phyloP scores from a whole-genome alignment of 2,888 invertebrate genomes.

The Acleris laterana region DNA sequence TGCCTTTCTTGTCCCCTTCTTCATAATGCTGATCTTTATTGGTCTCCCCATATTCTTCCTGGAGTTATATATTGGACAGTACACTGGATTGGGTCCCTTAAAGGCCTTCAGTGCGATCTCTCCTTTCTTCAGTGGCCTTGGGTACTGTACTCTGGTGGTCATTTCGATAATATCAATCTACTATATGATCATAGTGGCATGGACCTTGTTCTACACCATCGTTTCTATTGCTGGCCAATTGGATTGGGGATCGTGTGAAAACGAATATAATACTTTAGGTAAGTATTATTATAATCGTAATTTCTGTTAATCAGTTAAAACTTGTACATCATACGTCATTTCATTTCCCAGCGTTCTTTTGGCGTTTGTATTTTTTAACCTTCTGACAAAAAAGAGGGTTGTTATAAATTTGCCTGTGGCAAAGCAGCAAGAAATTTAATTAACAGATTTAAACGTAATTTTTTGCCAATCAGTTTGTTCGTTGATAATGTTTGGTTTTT shows the following conservation, averaged over 20 bases:
- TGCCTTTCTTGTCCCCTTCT: conserved; percentile 90
- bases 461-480: no score
- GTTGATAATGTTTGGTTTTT: no score
- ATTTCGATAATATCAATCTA: conserved; percentile 89
- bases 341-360: no score
- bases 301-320: neutral
- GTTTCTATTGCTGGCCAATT: conserved; percentile 87
- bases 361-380: no score
- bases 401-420: no score
- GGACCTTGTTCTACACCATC: conserved; percentile 90
- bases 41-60: conserved; percentile 92
- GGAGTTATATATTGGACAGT: conserved; percentile 92
- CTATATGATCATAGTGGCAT: conserved; percentile 92
- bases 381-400: no score
- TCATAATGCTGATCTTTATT: conserved; percentile 89
- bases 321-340: no score
- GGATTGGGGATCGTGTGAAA: conserved; percentile 88
- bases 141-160: conserved; percentile 88
- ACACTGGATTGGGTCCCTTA: conserved; percentile 89
- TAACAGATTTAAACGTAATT: no score
- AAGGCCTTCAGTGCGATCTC: conserved; percentile 86
- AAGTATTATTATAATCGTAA: conserved; percentile 56
- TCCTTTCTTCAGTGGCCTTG: conserved; percentile 86
- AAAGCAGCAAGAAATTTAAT: no score
- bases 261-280: conserved; percentile 85